Percentiles rank a stretch among this genome's conserved stretches.
Conservation (phyloP, 2,113 vertebrate genomes). For the Anseranas semipalmata region DNA sequence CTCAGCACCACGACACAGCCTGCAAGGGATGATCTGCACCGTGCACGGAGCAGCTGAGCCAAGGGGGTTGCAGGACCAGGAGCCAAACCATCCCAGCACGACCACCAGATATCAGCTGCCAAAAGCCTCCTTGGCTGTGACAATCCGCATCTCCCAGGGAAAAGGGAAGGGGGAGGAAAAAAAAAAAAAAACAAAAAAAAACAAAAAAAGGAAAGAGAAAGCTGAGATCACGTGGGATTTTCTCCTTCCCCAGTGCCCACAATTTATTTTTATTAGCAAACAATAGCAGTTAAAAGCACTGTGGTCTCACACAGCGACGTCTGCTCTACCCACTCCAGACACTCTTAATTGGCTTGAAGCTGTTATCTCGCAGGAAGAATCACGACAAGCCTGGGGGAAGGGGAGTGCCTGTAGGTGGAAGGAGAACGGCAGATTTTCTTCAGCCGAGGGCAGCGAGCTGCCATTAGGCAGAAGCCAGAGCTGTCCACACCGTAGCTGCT, state of each 20-base stretch:
- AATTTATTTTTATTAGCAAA: conserved; percentile 68
- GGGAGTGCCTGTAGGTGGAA: background rate
- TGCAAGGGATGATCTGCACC: fast-evolving
- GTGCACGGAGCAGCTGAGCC: fast-evolving
- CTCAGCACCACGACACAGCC: fast-evolving
- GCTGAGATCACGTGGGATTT: background rate
- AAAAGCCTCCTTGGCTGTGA: background rate
- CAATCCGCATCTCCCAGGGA: background rate
- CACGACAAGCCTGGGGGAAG: background rate
- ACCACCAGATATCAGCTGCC: background rate
- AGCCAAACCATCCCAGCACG: background rate
- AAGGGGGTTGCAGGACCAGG: background rate
- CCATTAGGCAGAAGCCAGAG: background rate
- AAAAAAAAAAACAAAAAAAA: background rate
- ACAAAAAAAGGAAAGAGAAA: background rate
- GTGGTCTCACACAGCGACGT: background rate
- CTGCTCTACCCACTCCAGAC: conserved; percentile 3
- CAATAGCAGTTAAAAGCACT: conserved; percentile 30
- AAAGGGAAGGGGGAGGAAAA: background rate
- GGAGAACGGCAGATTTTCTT: background rate
- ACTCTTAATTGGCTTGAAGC: conserved; percentile 9
- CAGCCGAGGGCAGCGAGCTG: background rate
- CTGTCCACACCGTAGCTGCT: background rate
- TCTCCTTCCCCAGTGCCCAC: background rate
- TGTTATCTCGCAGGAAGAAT: background rate